phyloP scores from a whole-genome alignment of 1,140 invertebrate genomes.

The Aphidius ervi region DNA sequence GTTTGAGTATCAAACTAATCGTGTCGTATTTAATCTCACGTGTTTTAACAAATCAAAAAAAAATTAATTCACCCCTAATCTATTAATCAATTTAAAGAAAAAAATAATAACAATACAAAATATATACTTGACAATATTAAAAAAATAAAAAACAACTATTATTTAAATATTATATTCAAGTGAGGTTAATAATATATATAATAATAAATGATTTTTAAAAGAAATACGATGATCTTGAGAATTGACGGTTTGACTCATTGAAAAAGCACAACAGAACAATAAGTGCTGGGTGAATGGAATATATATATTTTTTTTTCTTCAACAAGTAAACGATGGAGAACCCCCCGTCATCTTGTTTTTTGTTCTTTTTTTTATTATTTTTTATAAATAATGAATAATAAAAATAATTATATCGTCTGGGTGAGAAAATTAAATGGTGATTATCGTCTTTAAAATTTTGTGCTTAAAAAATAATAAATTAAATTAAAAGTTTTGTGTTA shows the following conservation, averaged over 20 bases:
- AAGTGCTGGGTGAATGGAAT: slow-evolving; percentile 11
- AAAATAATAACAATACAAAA: too few relatives aligned
- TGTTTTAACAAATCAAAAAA: slow-evolving; percentile 2
- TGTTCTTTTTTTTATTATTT: not conserved
- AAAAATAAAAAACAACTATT: not conserved
- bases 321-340: not conserved
- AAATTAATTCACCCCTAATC: not conserved
- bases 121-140: too few relatives aligned
- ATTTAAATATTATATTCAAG: not conserved
- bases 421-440: not conserved
- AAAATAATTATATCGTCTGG: not conserved
- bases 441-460: not conserved
- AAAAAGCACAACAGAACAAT: slow-evolving; percentile 7
- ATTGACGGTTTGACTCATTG: slow-evolving; percentile 20
- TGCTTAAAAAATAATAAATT: not conserved
- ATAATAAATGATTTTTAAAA: too few relatives aligned
- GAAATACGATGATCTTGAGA: not conserved
- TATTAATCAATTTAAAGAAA: not conserved
- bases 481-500: too few relatives aligned
- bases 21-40: slow-evolving; percentile 32
- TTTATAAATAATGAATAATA: not conserved
- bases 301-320: not conserved
- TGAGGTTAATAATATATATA: slow-evolving; percentile 5
- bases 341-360: not conserved
- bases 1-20: slow-evolving; percentile 44